A percentile compares a stretch with the other conserved stretches of the same genome.
Evolutionary conservation across 1,140 invertebrate genomes (phyloP).

Genomic region (Trachelipus rathkii): DNA sequence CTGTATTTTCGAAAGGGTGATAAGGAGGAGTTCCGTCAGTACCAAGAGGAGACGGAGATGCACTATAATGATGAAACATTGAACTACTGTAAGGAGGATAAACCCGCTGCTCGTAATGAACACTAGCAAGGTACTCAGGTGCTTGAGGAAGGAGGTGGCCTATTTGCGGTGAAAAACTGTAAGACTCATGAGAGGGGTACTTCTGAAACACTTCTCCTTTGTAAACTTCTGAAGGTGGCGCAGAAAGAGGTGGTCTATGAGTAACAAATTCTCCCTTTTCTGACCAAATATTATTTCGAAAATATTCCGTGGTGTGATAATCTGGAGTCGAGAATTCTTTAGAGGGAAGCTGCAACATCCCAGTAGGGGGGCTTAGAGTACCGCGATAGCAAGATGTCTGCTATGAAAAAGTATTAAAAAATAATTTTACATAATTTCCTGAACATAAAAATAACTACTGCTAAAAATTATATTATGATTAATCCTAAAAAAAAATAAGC

Average conservation of each 20-base stretch:
- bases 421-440: too few species aligned
- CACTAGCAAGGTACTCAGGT: conserved; percentile 54
- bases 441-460: too few species aligned
- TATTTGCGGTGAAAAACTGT: conserved; percentile 26
- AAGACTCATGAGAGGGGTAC: conserved; percentile 24
- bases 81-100: conserved; percentile 46
- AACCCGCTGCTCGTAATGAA: conserved; percentile 45
- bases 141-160: conserved; percentile 55
- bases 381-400: not conserved
- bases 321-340: not conserved
- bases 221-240: conserved; percentile 41
- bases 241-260: conserved; percentile 19
- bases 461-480: too few species aligned
- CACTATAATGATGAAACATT: conserved; percentile 47
- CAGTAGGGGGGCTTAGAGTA: not conserved
- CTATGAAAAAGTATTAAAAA: not conserved
- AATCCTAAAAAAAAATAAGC: too few species aligned
- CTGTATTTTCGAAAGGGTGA: conserved; percentile 61
- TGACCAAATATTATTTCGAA: not conserved
- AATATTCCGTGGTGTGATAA: not conserved
- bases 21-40: conserved; percentile 8
- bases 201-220: conserved; percentile 34
- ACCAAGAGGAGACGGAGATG: conserved; percentile 19
- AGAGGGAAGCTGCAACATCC: not conserved
- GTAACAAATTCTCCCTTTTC: not conserved